These are phyloP conservation scores for Rhinoraja longicauda DNA, from an alignment of 2,797 vertebrate species.

Conservation along the genomic window DNA sequence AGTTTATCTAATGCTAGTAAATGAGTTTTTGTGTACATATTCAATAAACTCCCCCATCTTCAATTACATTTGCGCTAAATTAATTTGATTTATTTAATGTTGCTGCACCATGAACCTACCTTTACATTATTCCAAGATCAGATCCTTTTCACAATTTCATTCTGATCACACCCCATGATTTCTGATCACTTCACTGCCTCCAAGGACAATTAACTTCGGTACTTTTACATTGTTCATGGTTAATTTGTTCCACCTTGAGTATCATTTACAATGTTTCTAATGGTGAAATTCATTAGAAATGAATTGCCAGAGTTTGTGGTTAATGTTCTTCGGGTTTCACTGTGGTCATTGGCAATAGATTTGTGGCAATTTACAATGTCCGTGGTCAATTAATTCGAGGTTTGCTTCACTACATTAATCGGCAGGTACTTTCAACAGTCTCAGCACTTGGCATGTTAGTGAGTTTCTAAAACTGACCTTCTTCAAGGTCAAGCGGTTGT, in stretches of 20 bases:
- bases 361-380: not conserved
- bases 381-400: not conserved
- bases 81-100: not conserved
- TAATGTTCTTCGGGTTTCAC: not conserved
- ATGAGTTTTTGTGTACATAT: not conserved
- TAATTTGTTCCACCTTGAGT: not conserved
- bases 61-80: not conserved
- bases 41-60: not conserved
- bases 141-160: not conserved
- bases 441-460: no score
- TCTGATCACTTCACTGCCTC: not conserved
- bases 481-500: no score
- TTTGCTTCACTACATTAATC: not conserved
- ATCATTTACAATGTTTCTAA: no score
- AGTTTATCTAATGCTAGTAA: not conserved
- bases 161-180: not conserved
- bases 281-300: not conserved
- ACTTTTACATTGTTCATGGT: not conserved
- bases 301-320: not conserved
- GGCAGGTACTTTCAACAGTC: no score
- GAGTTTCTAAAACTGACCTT: no score
- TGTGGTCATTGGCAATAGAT: not conserved
- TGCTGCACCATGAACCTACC: not conserved
- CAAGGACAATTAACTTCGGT: not conserved
- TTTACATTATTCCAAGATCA: not conserved